Base-by-base conservation (phyloP, 2,888 invertebrate genomes). In the Drosophila phalerata region DNA sequence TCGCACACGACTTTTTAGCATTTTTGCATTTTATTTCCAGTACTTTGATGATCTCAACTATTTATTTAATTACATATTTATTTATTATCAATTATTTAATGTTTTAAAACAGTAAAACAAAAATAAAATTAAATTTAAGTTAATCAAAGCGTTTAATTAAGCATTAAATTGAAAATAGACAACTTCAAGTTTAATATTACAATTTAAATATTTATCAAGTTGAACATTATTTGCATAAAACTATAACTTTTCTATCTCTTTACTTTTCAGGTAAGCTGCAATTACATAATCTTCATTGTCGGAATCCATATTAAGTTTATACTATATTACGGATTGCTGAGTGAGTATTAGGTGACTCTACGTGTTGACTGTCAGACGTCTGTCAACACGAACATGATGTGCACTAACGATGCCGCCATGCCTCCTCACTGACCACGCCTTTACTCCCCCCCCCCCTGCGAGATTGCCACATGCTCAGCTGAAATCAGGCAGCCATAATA, bases 301-400 rank as follows among this genome's bases (percentile, higher is more conserved):
- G 40, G 81, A 81, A 84, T 58, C 68, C 79, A n/a, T 79, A 82
- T 58, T 68, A 73, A 72, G 71, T 66, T 69, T 53, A 60, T 53
- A 68, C 66, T 55, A 47, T 34, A 42, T n/a, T 42, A 30, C 30
- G 8, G 32, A 61, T 45, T 65, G 51, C n/a, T 45, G 61, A 64
- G 85, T 79, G 74, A 79, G 86, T 86, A 86, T 84, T 84, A 75
- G 79, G 69, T 84, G 70, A 73, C 85, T 81, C 55, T 69, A 53
- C 69, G 65, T 84, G 87, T 84, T 71, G 81, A 68, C 69, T 88
- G 88, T 88, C 88, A 88, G 76, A 78, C 76, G 75, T 85, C 83
- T 83, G 88, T 85, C 85, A 85, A 85, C 81, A 85, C 76, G n/a
- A n/a, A 83, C 69, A 55, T 76, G 77, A 68, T 77, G 77, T 65